phyloP scores from a whole-genome alignment of 2,113 vertebrate genomes.

The Vimba vimba region DNA sequence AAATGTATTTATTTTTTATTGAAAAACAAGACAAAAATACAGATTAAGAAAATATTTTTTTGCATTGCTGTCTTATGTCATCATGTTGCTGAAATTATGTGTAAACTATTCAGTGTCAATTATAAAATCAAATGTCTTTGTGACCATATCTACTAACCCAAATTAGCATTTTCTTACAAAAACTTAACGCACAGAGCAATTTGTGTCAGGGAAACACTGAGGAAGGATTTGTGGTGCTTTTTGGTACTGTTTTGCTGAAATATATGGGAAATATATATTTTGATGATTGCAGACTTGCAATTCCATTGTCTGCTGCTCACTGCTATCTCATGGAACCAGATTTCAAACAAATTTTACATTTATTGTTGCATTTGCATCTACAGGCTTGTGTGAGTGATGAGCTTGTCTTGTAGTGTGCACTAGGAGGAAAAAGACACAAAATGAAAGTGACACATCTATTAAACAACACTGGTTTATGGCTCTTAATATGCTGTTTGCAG shows the following conservation, averaged over 20 bases:
- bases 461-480: background rate
- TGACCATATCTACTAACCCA: background rate
- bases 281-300: background rate
- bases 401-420: background rate
- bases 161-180: background rate
- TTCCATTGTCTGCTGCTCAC: background rate
- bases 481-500: constrained; percentile 5
- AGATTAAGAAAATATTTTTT: no score
- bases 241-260: background rate
- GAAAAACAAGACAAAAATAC: no score
- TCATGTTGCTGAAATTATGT: no score
- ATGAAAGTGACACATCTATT: constrained; percentile 5
- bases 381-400: background rate
- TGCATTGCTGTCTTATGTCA: no score
- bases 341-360: background rate
- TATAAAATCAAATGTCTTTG: background rate
- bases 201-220: background rate
- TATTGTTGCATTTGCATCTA: background rate
- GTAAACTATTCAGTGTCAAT: no score
- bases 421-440: background rate
- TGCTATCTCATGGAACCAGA: background rate
- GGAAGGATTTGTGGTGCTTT: background rate
- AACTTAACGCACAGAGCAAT: background rate
- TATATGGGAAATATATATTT: background rate
- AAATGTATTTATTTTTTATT: no score